A percentile compares a stretch with the other conserved stretches of the same genome.
These are phyloP conservation scores for Glomeris marginata DNA, from an alignment of 2,888 invertebrate species.

Conservation along the genomic window DNA sequence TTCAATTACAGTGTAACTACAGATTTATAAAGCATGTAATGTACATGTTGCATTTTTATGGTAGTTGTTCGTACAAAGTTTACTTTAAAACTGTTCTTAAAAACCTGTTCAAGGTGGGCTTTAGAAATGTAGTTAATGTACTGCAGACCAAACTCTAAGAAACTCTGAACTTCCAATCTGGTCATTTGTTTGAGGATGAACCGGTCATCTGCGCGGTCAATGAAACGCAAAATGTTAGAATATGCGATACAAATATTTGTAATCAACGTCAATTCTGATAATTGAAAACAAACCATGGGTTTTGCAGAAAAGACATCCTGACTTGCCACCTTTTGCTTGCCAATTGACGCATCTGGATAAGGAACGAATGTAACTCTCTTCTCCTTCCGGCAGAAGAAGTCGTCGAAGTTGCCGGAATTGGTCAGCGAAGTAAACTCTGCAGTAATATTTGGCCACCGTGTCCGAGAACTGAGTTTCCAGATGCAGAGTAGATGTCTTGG, in stretches of 20 bases:
- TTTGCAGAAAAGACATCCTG: slow-evolving; percentile 91
- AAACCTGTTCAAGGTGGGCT: slow-evolving; percentile 23
- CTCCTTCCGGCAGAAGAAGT: slow-evolving; percentile 44
- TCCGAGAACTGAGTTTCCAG: slow-evolving; percentile 41
- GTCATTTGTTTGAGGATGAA: slow-evolving; percentile 94
- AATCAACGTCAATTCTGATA: slow-evolving; percentile 4
- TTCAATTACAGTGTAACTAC: no score
- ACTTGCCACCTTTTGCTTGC: slow-evolving; percentile 94
- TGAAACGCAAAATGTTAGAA: background rate
- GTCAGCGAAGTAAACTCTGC: slow-evolving; percentile 71
- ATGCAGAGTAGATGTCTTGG: slow-evolving; percentile 6
- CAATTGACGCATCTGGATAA: slow-evolving; percentile 71
- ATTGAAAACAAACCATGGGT: slow-evolving; percentile 43
- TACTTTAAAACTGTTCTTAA: no score
- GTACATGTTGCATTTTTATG: no score
- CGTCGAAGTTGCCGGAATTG: slow-evolving; percentile 71
- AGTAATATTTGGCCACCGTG: slow-evolving; percentile 62
- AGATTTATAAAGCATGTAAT: no score
- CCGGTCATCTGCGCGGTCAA: slow-evolving; percentile 54
- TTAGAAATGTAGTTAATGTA: slow-evolving; percentile 72
- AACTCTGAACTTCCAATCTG: slow-evolving; percentile 74
- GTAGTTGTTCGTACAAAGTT: no score
- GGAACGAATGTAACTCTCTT: slow-evolving; percentile 67
- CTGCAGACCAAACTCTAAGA: slow-evolving; percentile 83
- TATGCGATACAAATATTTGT: slow-evolving; percentile 2